These are phyloP conservation scores for Thripadectes ignobilis DNA, from an alignment of 2,797 vertebrate genomes.

Conservation along the genomic window DNA sequence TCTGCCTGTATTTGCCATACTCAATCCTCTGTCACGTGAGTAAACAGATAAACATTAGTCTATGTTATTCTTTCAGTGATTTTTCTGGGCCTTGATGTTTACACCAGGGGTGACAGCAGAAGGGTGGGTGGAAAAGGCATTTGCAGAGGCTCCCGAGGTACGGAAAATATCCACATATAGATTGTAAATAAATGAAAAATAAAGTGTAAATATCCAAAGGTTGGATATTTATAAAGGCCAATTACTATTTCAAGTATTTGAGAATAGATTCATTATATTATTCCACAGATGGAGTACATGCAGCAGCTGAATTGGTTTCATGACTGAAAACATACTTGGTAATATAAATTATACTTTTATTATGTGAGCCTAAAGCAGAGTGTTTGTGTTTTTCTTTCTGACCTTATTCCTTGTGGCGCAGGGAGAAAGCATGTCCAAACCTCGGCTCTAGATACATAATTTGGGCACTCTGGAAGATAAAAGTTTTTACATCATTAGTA, in stretches of 20 bases:
- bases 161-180: neutral
- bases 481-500: neutral
- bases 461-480: neutral
- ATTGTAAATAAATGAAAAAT: too few relatives aligned
- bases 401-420: neutral
- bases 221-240: neutral
- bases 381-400: neutral
- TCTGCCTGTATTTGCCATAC: neutral
- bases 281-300: neutral
- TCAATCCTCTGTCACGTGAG: neutral
- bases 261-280: neutral
- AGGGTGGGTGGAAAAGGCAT: neutral
- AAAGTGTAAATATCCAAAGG: neutral
- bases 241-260: neutral
- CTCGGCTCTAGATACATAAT: neutral
- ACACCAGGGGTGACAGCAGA: neutral
- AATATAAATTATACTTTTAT: neutral
- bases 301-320: neutral
- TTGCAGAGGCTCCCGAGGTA: neutral
- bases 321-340: neutral
- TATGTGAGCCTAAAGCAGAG: neutral
- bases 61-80: neutral
- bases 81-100: neutral
- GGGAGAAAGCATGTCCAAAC: neutral
- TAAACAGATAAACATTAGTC: neutral